Base-by-base conservation (phyloP, 1,140 invertebrate species). In the Daktulosphaira vitifoliae region DNA sequence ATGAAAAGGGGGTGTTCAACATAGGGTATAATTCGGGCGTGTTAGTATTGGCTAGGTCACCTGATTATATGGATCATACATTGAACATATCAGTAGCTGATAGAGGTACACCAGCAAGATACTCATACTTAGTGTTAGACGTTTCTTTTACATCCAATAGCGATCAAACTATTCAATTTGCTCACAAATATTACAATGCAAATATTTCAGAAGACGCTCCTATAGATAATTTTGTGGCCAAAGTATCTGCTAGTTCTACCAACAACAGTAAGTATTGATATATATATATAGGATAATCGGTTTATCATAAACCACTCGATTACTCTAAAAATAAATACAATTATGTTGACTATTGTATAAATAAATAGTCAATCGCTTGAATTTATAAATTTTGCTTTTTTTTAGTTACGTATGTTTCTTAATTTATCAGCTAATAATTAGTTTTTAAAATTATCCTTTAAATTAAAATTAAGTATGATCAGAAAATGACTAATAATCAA, bases 11-110 rank as follows among this genome's bases (percentile, higher is more conserved):
- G 1, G 81, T 81, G 67, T 96, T 96, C 75, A 79, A 81, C 8
- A 79, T 96, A 20, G 86, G 89, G 68, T 81, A 85, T 51, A 83
- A 87, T 33, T 84, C 83, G 1, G 90, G 91, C 26, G 77, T 85
- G 56, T 75, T 94, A 18, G 87, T 82, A 20, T 72, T 92, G n/a
- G 81, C 81, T 48, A 87, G 84, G 68, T 80, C 86, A 9, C 77
- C 89, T 69, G 74, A 51, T 75, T 74, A 66, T 68, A 44, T 37
- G n/a, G 68, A 79, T 78, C 64, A 78, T 78, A 77, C 80, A 53
- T 76, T 94, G 11, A 84, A 88, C 71, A 81, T 93, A 7, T 87
- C 83, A 0, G 92, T 91, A 0, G 87, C 81, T 54, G 91, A 94
- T 77, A 86, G 90, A 69, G 91, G 90, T 0, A 73, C 75, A 37